Conservation (phyloP, 2,888 invertebrate species). For the Pollenia amentaria region DNA sequence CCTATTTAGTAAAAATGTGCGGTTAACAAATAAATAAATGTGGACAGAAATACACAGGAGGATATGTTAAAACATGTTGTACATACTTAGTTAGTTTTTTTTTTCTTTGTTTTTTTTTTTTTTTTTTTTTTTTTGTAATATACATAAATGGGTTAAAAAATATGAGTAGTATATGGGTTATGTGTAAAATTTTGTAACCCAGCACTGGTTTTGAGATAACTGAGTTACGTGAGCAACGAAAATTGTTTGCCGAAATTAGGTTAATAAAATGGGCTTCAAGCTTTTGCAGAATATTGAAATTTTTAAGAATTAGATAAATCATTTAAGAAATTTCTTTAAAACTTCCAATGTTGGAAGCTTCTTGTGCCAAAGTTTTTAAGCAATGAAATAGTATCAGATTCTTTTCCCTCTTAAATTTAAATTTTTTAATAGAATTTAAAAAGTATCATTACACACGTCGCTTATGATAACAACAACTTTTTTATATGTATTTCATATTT, state of each 20-base stretch:
- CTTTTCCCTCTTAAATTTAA: no score
- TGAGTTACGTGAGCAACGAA: conserved; percentile 2
- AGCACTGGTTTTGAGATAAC: conserved; percentile 3
- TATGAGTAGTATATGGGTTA: conserved; percentile 44
- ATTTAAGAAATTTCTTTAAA: not conserved
- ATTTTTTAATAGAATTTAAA: no score
- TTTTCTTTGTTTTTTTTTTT: conserved; percentile 15
- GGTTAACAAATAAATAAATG: conserved; percentile 52
- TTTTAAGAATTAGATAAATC: not conserved
- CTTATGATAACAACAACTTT: no score
- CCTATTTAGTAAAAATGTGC: conserved; percentile 66
- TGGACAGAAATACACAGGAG: conserved; percentile 31
- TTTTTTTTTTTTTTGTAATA: not conserved
- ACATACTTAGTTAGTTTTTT: not conserved
- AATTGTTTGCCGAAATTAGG: conserved; percentile 4
- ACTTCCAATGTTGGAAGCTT: no score
- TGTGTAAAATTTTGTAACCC: conserved; percentile 12
- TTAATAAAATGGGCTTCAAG: no score
- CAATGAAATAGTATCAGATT: no score
- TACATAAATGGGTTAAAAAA: conserved; percentile 60
- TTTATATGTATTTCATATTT: no score
- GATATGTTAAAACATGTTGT: conserved; percentile 33
- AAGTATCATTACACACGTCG: no score
- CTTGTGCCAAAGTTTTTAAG: no score
- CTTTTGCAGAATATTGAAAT: no score